Evolutionary conservation across 2,888 invertebrate species (phyloP), one percentile per base, ranked within the genome.

Genomic region (Mythimna loreyi): DNA sequence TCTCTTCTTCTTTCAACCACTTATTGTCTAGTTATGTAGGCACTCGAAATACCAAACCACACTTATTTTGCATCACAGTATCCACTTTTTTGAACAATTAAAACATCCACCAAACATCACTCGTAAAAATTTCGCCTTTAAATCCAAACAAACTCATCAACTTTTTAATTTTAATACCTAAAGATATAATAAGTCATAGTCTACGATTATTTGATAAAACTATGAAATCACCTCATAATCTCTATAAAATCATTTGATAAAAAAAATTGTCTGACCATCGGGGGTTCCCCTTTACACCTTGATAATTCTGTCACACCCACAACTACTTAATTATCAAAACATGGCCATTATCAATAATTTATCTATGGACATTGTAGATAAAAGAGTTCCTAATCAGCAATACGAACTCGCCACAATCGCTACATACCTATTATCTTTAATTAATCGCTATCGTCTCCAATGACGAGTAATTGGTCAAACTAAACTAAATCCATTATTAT

Each of bases 271-370:
- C 33, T 23, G 28, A 60, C 25, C 52, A 3, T 13, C 21, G 40
- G 71, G 75, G 43, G 7, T 28, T 67, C 55, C 55, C 55, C 0
- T 25, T 8, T 3, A 16, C 0, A 0, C 2, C 3, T 19, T 25
- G 36, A 65, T 69, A 47, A 74, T 40, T 23, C 11, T 16, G 21
- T 40, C 45, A 71, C 67, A 75, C 75, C 70, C 70, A 75, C 67
- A 75, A 33, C 3, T 36, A 40, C 13, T 33, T 61, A 43, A 49
- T 25, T 56, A 71, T 23, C 19, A 67, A 43, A 67, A 75, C 19
- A 43, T 25, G 13, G 0, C 0, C 8, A 56, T n/a, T 66, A 75
- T 50, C 75, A 49, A 56, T 43, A 50, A 9, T 43, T 67, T 55
- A 56, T 67, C 75, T 0, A 16, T 50, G 55, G 55, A 67, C 19